Evolutionary conservation across 2,113 vertebrate species (phyloP), one percentile per base, ranked within the genome.

Genomic region (Caretta caretta): DNA sequence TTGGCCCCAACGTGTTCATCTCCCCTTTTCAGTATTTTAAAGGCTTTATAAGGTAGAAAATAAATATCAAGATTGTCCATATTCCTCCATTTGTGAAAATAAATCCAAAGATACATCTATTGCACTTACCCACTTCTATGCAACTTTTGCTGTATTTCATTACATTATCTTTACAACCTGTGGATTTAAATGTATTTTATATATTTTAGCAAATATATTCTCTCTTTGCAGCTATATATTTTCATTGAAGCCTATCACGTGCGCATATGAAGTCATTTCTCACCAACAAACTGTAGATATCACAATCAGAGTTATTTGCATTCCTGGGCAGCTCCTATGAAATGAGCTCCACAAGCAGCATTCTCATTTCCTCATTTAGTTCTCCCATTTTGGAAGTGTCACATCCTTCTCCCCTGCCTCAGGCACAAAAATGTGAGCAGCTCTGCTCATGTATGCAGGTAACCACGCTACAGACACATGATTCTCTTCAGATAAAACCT

Each of bases 61-160:
- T 35, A 75, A 76, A 46, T 29, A 13, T 29, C 25, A 14, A 78
- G 42, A 6, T 48, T 27, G 29, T 51, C 14, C 29, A 51, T 31
- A 19, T 51, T 51, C 27, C 78, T 51, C 35, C 9, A 4, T 51
- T 80, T 80, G 49, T 80, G 49, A 80, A 80, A 80, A 80, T 80
- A 50, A 80, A 49, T 80, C 48, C 48, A 80, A 50, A 29, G 35
- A 20, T 29, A 31, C 13, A 31, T 62, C 29, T 48, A 31, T 49
- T 72, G 16, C 19, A 95, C 94, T 95, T 94, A 97, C 92, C 96
- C 24, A 76, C 92, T 80, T 95, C 83, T 3, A 84, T 57, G 83
- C 97, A 97, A 29, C 85, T 89, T 53, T 48, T 78, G 69, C 94
- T 90, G 38, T 97, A 91, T 90, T 92, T 98, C 96, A 97, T 96